Base-by-base conservation (phyloP, 2,113 vertebrate genomes). In the Sinocyclocheilus maitianheensis region DNA sequence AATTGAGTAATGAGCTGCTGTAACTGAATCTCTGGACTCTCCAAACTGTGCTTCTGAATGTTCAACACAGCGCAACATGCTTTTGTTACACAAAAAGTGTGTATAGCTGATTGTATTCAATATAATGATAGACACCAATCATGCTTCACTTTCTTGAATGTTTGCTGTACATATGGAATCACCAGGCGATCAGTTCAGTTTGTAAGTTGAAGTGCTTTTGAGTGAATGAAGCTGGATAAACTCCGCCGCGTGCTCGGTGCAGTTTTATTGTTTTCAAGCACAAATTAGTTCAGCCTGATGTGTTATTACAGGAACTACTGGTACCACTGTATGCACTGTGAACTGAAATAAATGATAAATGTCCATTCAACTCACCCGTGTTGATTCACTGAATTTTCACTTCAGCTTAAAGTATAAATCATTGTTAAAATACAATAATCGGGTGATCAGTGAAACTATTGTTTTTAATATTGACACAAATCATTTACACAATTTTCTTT, bases 301-400 rank as follows among this genome's bases (percentile, higher is more conserved):
- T 86, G 89, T 86, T 94, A 13, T 92, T 75, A 81, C 78, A 81
- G 89, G 86, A 92, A 53, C 90, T 90, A 91, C 91, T 88, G 89
- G 91, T 92, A 92, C 85, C 83, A 91, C 88, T 92, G 93, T 94
- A 91, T 88, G 89, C 94, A 94, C 94, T 94, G 93, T 94, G 93
- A 94, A 93, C 84, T 90, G 78, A 91, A 94, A 95, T 93, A 94
- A 94, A 95, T 84, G 90, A 88, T 88, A 46, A 40, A 93, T 92
- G 88, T 86, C 88, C 87, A 87, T 92, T 85, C 48, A 53, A 26
- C 40, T n/a, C 26, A 40, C 46, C 24, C 74, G 16, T 4, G 22
- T 74, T 74, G 67, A 1, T 60, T 62, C 14, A 40, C 40, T 40
- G 40, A 40, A 40, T 40, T 5, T 40, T 40, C 40, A 40, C 40